phyloP scores from a whole-genome alignment of 2,797 vertebrate species.

The Lacerta bilineata region DNA sequence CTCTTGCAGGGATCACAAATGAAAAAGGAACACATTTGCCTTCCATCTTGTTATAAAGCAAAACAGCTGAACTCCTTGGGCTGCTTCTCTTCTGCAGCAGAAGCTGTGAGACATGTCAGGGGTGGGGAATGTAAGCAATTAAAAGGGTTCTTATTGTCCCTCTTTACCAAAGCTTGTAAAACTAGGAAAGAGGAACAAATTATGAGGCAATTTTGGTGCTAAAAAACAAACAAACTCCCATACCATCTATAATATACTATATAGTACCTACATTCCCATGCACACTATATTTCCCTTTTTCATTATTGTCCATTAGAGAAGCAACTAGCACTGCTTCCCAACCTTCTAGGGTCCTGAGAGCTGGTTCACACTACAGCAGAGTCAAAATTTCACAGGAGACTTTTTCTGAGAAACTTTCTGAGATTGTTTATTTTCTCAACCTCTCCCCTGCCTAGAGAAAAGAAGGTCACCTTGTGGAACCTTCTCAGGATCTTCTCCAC shows the following conservation, averaged over 20 bases:
- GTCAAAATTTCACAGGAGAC: too few species aligned
- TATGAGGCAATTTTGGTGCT: background rate
- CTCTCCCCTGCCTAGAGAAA: too few species aligned
- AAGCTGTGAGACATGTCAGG: conserved; percentile 55
- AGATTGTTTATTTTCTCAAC: too few species aligned
- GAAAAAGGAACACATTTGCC: conserved; percentile 34
- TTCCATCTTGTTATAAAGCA: conserved; percentile 45
- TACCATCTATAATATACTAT: background rate
- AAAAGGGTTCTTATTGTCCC: conserved; percentile 47
- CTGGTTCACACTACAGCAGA: background rate
- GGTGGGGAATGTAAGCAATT: conserved; percentile 67
- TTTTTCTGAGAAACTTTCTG: too few species aligned
- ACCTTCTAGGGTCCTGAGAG: background rate
- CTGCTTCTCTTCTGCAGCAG: conserved; percentile 37
- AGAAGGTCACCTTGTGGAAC: too few species aligned
- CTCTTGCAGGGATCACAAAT: conserved; percentile 36
- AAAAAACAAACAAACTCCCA: background rate
- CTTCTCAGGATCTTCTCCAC: too few species aligned
- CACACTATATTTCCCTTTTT: background rate
- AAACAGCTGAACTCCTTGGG: conserved; percentile 63
- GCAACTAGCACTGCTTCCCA: too few species aligned
- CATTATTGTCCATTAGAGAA: background rate
- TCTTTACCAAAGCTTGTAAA: conserved; percentile 41
- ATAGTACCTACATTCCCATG: background rate
- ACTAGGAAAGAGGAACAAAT: conserved; percentile 26